Base-by-base conservation (phyloP, 2,888 invertebrate genomes). In the Melanotus villosus region DNA sequence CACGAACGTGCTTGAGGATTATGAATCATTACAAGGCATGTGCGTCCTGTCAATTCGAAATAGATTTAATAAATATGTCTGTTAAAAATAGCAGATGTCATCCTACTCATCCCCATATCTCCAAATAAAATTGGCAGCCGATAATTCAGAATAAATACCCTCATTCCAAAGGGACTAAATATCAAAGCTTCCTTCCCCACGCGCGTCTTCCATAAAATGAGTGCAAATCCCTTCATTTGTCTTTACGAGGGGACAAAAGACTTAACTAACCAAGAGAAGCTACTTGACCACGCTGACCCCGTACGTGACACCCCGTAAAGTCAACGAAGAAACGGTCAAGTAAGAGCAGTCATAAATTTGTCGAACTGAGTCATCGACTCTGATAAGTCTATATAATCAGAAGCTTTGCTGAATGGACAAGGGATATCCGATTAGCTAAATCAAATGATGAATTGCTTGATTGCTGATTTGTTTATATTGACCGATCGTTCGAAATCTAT, bases 161-260 rank as follows among this genome's bases (percentile, higher is more conserved):
- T 47, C 12, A 47, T 32, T 47, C 16, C n/a, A 23, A 41, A 19
- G 12, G 45, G 41, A 32, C 38, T 41, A 58, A 45, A 30, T 47
- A 60, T 60, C 60, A 64, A 64, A 54, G 34, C 60, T 56, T 56
- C 70, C 71, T 69, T 66, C 67, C 73, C 71, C 75, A 76, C 81
- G 80, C 81, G 80, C 80, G 10, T 47, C 68, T 16, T 63, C 79
- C 76, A 79, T 80, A 80, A 80, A 82, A 81, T 80, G 79, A 82
- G 81, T 80, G 82, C 79, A 81, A 82, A 82, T 82, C 82, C 82
- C 80, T 82, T 83, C 82, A 82, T 83, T 83, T 82, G 81, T 82
- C 83, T 82, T 82, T 81, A 82, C 79, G 80, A 80, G 78, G 76
- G 80, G 78, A 81, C 81, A 82, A 81, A 82, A 79, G 82, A 81